phyloP scores from a whole-genome alignment of 1,140 invertebrate species.

The Theocolax elegans region DNA sequence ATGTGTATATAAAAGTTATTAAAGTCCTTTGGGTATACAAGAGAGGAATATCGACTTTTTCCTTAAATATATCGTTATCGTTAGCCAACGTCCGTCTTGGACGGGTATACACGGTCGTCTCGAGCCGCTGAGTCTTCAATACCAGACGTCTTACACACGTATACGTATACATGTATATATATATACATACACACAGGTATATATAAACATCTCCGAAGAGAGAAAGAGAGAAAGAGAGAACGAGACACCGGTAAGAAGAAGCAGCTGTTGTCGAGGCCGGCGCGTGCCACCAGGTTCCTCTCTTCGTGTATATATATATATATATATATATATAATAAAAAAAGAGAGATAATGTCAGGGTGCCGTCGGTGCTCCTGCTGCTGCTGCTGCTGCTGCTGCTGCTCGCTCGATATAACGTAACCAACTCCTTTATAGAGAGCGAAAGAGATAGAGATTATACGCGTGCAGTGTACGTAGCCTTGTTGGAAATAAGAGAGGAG shows the following conservation, averaged over 20 bases:
- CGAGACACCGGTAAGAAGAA: conserved; percentile 47
- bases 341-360: conserved; percentile 65
- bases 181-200: too few relatives aligned
- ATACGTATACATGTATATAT: too few relatives aligned
- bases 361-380: conserved; percentile 51
- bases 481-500: conserved; percentile 31
- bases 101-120: too few relatives aligned
- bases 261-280: conserved; percentile 63
- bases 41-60: too few relatives aligned
- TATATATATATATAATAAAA: conserved; percentile 46
- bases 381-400: conserved; percentile 45
- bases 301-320: conserved; percentile 44
- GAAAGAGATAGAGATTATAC: conserved; percentile 42
- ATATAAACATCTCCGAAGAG: too few relatives aligned
- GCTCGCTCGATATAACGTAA: conserved; percentile 38
- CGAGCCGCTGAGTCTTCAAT: too few relatives aligned
- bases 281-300: conserved; percentile 67
- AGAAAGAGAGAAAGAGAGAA: background rate
- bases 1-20: too few relatives aligned
- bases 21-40: too few relatives aligned
- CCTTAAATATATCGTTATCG: too few relatives aligned
- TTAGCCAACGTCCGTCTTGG: conserved; percentile 1
- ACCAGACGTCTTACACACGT: background rate
- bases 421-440: background rate
- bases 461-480: too few relatives aligned